Conservation (phyloP, 2,888 invertebrate genomes). For the Drosophila conformis region DNA sequence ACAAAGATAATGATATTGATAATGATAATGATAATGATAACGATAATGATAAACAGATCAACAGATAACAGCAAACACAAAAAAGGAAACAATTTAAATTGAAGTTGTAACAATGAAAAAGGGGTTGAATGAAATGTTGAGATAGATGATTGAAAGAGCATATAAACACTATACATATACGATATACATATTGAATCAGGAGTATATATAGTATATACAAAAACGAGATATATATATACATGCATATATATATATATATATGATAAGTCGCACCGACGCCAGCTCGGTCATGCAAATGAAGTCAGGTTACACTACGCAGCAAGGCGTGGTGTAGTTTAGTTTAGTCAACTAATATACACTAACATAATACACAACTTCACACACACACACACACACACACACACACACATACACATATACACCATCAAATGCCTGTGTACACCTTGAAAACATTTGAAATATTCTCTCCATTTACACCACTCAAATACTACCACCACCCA, state of each 20-base stretch:
- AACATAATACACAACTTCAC: neutral
- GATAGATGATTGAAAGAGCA: conserved; percentile 31
- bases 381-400: neutral
- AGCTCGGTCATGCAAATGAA: conserved; percentile 39
- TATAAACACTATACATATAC: conserved; percentile 69
- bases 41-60: neutral
- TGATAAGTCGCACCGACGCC: conserved; percentile 17
- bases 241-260: conserved; percentile 19
- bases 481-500: conserved; percentile 40
- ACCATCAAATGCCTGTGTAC: conserved; percentile 55
- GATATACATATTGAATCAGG: conserved; percentile 68
- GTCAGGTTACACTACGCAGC: conserved; percentile 43
- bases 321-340: conserved; percentile 44
- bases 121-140: conserved; percentile 23
- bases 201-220: conserved; percentile 40
- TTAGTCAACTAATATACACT: conserved; percentile 37
- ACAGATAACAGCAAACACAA: conserved; percentile 5
- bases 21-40: neutral
- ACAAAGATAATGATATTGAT: conserved; percentile 5
- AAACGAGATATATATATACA: conserved; percentile 30
- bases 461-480: conserved; percentile 58
- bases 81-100: neutral
- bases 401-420: conserved; percentile 33
- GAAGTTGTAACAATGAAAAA: conserved; percentile 24
- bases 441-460: conserved; percentile 36